Evolutionary conservation across 2,888 invertebrate species (phyloP).

Genomic region (Pammene fasciana): DNA sequence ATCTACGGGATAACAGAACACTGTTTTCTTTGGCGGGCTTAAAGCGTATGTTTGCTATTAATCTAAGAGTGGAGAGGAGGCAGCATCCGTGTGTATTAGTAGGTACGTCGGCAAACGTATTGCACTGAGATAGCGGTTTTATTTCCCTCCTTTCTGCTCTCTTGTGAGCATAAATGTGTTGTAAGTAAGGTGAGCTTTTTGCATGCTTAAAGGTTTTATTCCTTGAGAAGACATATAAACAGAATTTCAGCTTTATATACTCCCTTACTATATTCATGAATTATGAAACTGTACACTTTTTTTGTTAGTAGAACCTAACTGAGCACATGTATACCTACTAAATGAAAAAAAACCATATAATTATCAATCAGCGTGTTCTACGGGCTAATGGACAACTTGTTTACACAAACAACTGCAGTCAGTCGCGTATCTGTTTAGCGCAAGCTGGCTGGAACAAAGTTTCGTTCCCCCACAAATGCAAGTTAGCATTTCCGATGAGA

Average conservation of each 20-base stretch:
- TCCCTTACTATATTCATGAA: not conserved
- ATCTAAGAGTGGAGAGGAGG: constrained; percentile 52
- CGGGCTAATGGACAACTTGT: not conserved
- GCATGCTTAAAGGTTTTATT: constrained; percentile 34
- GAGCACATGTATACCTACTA: too few species aligned
- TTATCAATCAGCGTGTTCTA: too few species aligned
- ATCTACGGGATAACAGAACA: constrained; percentile 39
- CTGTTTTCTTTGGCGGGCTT: constrained; percentile 55
- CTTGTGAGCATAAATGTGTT: constrained; percentile 57
- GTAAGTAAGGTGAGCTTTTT: constrained; percentile 37
- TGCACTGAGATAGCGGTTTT: constrained; percentile 66
- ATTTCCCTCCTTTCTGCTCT: constrained; percentile 56
- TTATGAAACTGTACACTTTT: not conserved
- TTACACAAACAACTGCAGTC: constrained; percentile 1
- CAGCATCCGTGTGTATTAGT: constrained; percentile 48
- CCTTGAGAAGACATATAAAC: not conserved
- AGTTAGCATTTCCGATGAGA: constrained; percentile 46
- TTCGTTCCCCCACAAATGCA: constrained; percentile 29
- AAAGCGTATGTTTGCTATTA: constrained; percentile 56
- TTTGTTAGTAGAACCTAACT: too few species aligned
- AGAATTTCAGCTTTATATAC: constrained; percentile 3
- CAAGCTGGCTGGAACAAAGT: constrained; percentile 11
- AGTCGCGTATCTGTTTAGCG: constrained; percentile 9
- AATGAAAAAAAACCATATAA: too few species aligned
- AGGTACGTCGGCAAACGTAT: constrained; percentile 61